Conservation (phyloP, 2,797 vertebrate species). For the Poeciliopsis turneri region DNA sequence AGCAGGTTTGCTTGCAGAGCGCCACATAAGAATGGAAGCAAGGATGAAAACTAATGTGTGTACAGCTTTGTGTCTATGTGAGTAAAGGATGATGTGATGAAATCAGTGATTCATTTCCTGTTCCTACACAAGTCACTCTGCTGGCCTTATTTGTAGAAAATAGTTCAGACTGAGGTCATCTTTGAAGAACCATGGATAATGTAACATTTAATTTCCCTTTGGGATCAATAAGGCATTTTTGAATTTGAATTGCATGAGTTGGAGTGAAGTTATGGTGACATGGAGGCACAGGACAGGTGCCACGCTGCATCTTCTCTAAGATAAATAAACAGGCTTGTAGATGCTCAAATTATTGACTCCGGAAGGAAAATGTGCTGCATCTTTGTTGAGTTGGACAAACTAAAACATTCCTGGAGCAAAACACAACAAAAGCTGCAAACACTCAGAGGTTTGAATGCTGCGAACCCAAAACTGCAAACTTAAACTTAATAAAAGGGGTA, state of each 20-base stretch:
- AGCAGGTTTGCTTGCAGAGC: conserved; percentile 47
- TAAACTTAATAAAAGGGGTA: neutral
- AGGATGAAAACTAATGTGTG: conserved; percentile 32
- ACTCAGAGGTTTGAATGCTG: neutral
- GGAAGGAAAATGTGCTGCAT: neutral
- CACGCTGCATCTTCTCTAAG: conserved; percentile 37
- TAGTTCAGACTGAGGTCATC: conserved; percentile 36
- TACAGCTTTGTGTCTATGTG: conserved; percentile 29
- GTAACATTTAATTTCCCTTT: neutral
- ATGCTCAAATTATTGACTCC: conserved; percentile 15
- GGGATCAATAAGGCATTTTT: neutral
- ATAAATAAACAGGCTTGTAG: conserved; percentile 53
- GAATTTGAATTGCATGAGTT: conserved; percentile 18
- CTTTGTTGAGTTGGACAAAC: neutral
- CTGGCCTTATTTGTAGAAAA: conserved; percentile 69
- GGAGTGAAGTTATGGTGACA: conserved; percentile 47
- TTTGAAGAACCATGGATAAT: neutral
- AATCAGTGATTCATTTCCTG: conserved; percentile 42
- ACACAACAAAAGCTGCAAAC: neutral
- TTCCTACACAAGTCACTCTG: conserved; percentile 24
- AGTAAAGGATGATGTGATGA: conserved; percentile 47
- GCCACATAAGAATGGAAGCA: conserved; percentile 27
- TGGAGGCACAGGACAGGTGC: conserved; percentile 51
- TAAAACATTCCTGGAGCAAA: neutral
- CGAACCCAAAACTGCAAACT: no score